A percentile compares a stretch with the other conserved stretches of the same genome.
phyloP scores from a whole-genome alignment of 2,113 vertebrate genomes.

The Lepidothrix coronata region DNA sequence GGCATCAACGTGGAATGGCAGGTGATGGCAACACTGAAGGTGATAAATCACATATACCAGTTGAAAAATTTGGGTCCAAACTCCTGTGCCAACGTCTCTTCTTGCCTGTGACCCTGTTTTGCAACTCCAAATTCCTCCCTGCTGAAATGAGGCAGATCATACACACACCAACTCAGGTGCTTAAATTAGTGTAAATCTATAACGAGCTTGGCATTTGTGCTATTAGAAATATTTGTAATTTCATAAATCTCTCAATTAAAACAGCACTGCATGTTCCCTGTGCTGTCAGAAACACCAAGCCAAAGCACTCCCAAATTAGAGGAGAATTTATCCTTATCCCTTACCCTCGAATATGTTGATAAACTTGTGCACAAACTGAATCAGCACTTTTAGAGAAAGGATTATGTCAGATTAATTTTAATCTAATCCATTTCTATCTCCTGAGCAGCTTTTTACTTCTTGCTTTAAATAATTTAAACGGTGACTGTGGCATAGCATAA shows the following conservation, averaged over 20 bases:
- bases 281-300: background rate
- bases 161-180: background rate
- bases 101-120: accelerated
- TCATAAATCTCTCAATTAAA: background rate
- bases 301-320: background rate
- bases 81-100: accelerated
- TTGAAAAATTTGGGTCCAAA: background rate
- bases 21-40: background rate
- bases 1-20: background rate
- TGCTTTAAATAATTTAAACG: constrained; percentile 44
- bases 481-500: constrained; percentile 15
- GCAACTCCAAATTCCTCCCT: background rate
- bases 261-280: background rate
- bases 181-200: background rate
- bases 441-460: constrained; percentile 31
- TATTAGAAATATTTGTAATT: background rate
- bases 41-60: background rate
- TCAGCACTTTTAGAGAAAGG: constrained; percentile 36
- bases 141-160: background rate
- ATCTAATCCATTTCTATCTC: constrained; percentile 36
- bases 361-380: constrained; percentile 9
- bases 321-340: background rate
- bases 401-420: constrained; percentile 55
- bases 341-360: background rate
- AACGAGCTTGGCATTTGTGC: background rate